Conservation (phyloP, 2,113 vertebrate species). For the Trochalopteron elliotii region DNA sequence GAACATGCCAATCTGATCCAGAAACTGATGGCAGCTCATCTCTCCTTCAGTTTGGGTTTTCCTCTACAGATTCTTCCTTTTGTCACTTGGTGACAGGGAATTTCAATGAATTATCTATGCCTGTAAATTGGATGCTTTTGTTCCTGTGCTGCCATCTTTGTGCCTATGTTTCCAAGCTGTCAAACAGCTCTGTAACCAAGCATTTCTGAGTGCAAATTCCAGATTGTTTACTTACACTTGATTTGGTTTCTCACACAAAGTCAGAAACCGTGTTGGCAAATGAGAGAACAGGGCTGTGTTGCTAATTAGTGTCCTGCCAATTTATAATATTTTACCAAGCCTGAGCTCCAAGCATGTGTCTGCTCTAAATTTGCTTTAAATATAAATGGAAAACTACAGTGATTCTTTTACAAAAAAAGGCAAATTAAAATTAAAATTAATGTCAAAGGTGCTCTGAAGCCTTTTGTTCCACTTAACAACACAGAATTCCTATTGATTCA, state of each 20-base stretch:
- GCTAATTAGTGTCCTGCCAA: neutral
- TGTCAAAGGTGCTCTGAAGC: neutral
- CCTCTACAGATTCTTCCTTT: neutral
- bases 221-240: neutral
- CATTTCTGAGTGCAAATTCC: neutral
- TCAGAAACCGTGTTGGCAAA: neutral
- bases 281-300: neutral
- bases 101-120: neutral
- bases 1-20: neutral
- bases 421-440: neutral
- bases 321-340: neutral
- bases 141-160: neutral
- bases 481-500: neutral
- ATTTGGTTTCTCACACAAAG: neutral
- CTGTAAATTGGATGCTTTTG: neutral
- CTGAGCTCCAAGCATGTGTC: neutral
- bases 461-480: neutral
- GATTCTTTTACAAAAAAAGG: neutral
- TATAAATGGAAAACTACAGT: neutral
- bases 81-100: neutral
- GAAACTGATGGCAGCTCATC: neutral
- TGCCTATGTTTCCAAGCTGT: neutral
- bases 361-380: neutral
- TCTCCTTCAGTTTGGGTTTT: neutral
- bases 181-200: neutral